A percentile compares a stretch with the other conserved stretches of the same genome.
These are phyloP conservation scores for Carpatolechia fugitivella DNA, from an alignment of 2,888 invertebrate genomes.

Conservation along the genomic window DNA sequence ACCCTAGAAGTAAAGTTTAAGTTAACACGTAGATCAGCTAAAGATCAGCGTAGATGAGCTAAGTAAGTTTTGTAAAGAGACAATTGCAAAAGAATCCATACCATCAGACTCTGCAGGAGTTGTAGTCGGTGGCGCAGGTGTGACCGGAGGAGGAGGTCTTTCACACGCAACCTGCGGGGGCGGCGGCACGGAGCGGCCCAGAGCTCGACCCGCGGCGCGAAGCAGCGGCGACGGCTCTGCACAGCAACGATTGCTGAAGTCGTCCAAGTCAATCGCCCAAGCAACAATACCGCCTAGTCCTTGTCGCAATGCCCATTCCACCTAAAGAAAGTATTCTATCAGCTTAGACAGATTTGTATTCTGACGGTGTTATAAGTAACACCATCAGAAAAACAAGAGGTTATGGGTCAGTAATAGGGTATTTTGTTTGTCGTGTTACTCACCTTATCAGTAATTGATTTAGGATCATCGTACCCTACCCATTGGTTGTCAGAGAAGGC, in stretches of 20 bases:
- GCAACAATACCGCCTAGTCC: constrained; percentile 90
- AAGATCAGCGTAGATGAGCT: too few relatives aligned
- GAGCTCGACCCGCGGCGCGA: constrained; percentile 86
- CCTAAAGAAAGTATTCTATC: constrained; percentile 53
- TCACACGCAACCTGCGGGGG: constrained; percentile 80
- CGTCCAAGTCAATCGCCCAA: constrained; percentile 94
- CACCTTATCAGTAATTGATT: constrained; percentile 87
- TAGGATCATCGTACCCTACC: constrained; percentile 92
- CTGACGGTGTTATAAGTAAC: too few relatives aligned
- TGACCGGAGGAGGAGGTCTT: constrained; percentile 84
- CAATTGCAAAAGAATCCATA: too few relatives aligned
- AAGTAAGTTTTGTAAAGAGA: too few relatives aligned
- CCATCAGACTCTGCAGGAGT: constrained; percentile 79
- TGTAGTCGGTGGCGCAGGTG: constrained; percentile 87
- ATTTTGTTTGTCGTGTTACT: too few relatives aligned
- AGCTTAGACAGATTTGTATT: too few relatives aligned
- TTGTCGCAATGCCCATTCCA: constrained; percentile 84
- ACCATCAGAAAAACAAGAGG: too few relatives aligned
- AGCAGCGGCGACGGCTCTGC: constrained; percentile 88
- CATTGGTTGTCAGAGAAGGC: constrained; percentile 90
- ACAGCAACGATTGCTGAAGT: constrained; percentile 92
- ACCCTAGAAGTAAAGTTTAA: constrained; percentile 29
- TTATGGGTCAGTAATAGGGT: too few relatives aligned
- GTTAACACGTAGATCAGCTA: too few relatives aligned
- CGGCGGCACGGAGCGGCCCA: constrained; percentile 80